phyloP scores from a whole-genome alignment of 2,113 vertebrate genomes.

The Neolamprologus ventralis region DNA sequence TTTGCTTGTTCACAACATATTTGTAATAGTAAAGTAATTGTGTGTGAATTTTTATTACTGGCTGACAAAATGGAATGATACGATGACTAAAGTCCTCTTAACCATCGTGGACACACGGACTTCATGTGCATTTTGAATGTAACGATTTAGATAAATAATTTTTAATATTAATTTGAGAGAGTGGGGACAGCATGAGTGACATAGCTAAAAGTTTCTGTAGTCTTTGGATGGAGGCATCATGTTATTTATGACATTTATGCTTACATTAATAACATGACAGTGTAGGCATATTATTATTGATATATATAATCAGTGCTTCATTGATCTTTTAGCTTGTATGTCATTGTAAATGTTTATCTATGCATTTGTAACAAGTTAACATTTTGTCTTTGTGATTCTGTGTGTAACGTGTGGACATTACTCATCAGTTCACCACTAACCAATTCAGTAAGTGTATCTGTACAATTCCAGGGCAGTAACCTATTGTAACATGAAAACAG shows the following conservation, averaged over 20 bases:
- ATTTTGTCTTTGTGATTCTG: not conserved
- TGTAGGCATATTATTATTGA: not conserved
- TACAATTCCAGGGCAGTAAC: not conserved
- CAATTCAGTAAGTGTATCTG: not conserved
- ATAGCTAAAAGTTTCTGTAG: not conserved
- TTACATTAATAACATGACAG: not conserved
- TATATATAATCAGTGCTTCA: not conserved
- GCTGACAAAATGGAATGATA: not conserved
- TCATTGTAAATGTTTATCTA: not conserved
- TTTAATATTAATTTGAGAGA: not conserved
- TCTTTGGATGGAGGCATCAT: not conserved
- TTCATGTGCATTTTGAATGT: not conserved
- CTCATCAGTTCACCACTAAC: not conserved
- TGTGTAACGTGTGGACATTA: not conserved
- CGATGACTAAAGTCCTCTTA: not conserved
- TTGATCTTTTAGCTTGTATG: not conserved
- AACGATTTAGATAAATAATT: rapidly evolving
- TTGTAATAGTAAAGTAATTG: not conserved
- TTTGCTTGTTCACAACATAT: not conserved
- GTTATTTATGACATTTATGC: not conserved
- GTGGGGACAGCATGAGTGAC: not conserved
- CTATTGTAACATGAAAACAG: not conserved
- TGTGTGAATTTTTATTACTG: not conserved
- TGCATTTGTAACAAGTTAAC: not conserved
- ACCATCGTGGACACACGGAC: rapidly evolving